Percentiles rank a stretch among this genome's conserved stretches.
phyloP scores from a whole-genome alignment of 2,797 vertebrate species.

The Schizopygopsis pylzovi region DNA sequence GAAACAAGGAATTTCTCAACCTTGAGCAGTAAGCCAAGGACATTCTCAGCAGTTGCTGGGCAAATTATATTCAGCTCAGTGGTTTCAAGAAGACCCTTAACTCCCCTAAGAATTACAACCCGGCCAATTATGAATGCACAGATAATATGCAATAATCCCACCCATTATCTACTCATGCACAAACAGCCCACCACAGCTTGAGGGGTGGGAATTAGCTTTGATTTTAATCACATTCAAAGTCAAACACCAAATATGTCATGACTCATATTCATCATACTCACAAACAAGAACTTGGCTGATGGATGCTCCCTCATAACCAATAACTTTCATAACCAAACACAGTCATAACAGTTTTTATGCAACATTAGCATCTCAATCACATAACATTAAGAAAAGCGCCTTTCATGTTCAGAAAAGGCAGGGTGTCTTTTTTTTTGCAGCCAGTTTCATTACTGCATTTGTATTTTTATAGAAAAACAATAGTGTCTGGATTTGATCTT shows the following conservation, averaged over 20 bases:
- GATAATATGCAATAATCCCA: slow-evolving; percentile 42
- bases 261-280: background rate
- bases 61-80: slow-evolving; percentile 46
- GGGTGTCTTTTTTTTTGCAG: slow-evolving; percentile 2
- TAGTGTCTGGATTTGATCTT: slow-evolving; percentile 39
- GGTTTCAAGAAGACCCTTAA: slow-evolving; percentile 50
- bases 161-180: slow-evolving; percentile 42
- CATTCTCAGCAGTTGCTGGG: slow-evolving; percentile 42
- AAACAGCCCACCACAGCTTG: slow-evolving; percentile 35
- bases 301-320: background rate
- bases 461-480: slow-evolving; percentile 22
- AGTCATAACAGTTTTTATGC: background rate
- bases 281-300: background rate
- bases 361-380: background rate
- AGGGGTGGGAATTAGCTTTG: slow-evolving; percentile 30
- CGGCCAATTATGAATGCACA: slow-evolving; percentile 37
- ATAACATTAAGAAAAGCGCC: background rate
- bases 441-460: background rate
- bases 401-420: slow-evolving; percentile 28
- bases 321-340: background rate
- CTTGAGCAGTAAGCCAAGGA: slow-evolving; percentile 37
- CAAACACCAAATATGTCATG: slow-evolving; percentile 13
- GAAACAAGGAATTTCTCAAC: slow-evolving; percentile 44
- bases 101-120: slow-evolving; percentile 38
- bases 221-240: slow-evolving; percentile 25